Percentiles rank a stretch among this genome's conserved stretches.
Evolutionary conservation across 64 coral and sea anemone genomes (phyloP).

Genomic region (Montipora foliosa): DNA sequence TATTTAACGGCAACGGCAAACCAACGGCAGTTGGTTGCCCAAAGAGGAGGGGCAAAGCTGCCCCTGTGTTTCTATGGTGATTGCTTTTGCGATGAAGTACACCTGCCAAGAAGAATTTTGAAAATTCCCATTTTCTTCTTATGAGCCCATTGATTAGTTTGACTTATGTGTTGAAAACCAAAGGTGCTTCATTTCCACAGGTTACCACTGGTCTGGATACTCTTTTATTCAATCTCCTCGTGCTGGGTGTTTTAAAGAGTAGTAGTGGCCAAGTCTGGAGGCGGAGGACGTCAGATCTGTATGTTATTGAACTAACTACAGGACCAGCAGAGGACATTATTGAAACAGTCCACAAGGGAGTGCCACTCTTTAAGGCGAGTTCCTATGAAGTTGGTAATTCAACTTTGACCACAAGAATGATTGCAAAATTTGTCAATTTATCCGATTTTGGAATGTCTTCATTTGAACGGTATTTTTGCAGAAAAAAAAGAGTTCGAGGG

Average conservation of each 20-base stretch:
- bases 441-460: background rate
- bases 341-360: background rate
- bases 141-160: no score
- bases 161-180: no score
- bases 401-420: background rate
- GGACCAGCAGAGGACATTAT: background rate
- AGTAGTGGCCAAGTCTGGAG: constrained; percentile 86
- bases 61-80: no score
- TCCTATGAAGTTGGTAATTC: background rate
- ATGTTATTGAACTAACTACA: constrained; percentile 85
- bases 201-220: constrained; percentile 75
- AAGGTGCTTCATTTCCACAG: constrained; percentile 14
- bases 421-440: background rate
- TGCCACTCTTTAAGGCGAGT: background rate
- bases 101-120: no score
- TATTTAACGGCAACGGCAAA: no score
- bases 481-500: no score
- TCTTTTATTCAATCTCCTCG: constrained; percentile 84
- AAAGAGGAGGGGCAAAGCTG: no score
- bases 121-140: no score
- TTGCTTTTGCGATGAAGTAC: no score
- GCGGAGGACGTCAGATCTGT: constrained; percentile 81
- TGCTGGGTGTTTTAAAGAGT: constrained; percentile 75
- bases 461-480: no score
- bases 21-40: no score